Conservation (phyloP, 2,888 invertebrate genomes). For the Cerceris rybyensis region DNA sequence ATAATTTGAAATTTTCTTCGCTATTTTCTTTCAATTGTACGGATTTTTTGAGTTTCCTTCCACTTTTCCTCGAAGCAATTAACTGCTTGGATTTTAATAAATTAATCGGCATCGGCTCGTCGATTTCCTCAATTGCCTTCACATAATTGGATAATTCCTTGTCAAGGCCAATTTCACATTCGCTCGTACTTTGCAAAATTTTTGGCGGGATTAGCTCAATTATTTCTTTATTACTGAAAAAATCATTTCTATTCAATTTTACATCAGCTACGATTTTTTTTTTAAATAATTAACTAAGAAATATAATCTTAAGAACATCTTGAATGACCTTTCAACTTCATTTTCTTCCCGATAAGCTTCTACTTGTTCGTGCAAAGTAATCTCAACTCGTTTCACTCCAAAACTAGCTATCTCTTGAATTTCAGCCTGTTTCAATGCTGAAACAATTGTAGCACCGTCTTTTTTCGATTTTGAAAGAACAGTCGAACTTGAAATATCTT, state of each 20-base stretch:
- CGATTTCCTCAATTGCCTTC: constrained; percentile 31
- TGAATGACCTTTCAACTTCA: constrained; percentile 18
- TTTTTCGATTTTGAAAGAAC: constrained; percentile 15
- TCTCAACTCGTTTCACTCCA: constrained; percentile 38
- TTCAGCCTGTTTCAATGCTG: background rate
- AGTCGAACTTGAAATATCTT: constrained; percentile 45
- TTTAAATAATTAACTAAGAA: too few species aligned
- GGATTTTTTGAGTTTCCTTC: constrained; percentile 11
- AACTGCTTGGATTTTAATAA: constrained; percentile 27
- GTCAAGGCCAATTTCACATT: constrained; percentile 46
- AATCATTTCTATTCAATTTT: background rate
- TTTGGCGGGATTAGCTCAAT: constrained; percentile 55
- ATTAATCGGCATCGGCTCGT: constrained; percentile 32
- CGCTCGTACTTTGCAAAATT: constrained; percentile 47
- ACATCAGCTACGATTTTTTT: too few species aligned
- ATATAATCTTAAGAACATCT: too few species aligned
- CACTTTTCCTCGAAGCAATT: constrained; percentile 14
- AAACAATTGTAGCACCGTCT: background rate
- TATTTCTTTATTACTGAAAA: constrained; percentile 32
- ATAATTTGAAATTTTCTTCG: background rate
- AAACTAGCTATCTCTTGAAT: constrained; percentile 9
- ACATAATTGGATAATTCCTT: constrained; percentile 57
- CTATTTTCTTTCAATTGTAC: constrained; percentile 32
- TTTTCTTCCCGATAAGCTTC: background rate
- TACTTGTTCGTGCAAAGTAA: constrained; percentile 12